phyloP scores from a whole-genome alignment of 2,113 vertebrate species.

The Xenus cinereus region DNA sequence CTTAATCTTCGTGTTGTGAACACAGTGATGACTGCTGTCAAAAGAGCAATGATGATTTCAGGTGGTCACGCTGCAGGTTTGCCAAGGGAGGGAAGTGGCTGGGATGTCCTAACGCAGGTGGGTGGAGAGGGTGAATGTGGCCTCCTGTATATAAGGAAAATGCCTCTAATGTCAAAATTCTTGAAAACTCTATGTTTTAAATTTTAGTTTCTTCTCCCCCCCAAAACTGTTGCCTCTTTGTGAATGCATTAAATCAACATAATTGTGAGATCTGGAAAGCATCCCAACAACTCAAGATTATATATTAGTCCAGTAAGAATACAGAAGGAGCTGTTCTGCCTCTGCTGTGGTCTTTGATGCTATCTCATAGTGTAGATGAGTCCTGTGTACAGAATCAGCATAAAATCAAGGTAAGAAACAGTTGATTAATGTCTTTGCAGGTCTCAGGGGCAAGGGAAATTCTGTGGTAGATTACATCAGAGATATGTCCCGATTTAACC shows the following conservation, averaged over 20 bases:
- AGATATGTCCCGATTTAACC: background rate
- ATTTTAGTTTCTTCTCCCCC: background rate
- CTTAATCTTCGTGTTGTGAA: background rate
- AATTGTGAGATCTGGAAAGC: background rate
- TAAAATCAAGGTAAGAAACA: constrained; percentile 9
- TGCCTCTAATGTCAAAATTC: background rate
- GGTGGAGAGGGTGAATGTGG: background rate
- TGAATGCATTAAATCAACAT: background rate
- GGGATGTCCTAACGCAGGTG: background rate
- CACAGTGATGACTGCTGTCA: background rate
- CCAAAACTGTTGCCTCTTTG: background rate
- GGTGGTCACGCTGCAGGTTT: background rate
- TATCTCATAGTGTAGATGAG: background rate
- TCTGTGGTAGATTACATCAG: background rate
- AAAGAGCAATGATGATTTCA: background rate
- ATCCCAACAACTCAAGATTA: background rate
- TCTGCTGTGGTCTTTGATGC: background rate
- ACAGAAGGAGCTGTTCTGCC: background rate
- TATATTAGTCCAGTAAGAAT: background rate
- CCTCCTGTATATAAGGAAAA: background rate
- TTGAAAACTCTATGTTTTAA: background rate
- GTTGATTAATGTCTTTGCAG: background rate
- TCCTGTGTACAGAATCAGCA: background rate
- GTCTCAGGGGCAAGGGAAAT: background rate
- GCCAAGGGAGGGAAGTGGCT: background rate